Percentiles rank a stretch among this genome's conserved stretches.
Evolutionary conservation across 2,797 vertebrate species (phyloP).

Genomic region (Rhodeus uyekii): DNA sequence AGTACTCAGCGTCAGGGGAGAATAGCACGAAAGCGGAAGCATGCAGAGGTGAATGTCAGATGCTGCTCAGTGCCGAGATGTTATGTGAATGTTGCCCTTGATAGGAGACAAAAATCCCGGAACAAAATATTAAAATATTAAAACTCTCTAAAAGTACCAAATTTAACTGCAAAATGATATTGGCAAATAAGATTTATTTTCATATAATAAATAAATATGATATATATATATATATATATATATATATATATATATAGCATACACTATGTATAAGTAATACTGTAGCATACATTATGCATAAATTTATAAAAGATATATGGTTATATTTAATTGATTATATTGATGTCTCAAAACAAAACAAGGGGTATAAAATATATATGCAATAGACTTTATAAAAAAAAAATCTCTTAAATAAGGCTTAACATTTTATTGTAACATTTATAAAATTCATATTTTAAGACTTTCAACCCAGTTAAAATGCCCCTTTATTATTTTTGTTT

Average conservation of each 20-base stretch:
- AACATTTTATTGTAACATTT: no score
- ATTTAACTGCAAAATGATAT: background rate
- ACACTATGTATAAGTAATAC: background rate
- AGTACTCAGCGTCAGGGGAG: conserved; percentile 31
- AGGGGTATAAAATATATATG: no score
- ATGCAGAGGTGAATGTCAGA: conserved; percentile 35
- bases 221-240: no score
- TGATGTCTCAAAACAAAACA: no score
- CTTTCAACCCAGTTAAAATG: no score
- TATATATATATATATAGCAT: no score
- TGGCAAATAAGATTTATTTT: background rate
- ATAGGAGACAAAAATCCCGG: background rate
- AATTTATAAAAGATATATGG: background rate
- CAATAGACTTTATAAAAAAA: no score
- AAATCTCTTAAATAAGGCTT: no score
- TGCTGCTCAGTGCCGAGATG: conserved; percentile 19
- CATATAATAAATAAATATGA: background rate
- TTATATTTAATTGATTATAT: no score
- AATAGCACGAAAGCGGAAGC: background rate
- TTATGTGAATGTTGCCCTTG: conserved; percentile 32
- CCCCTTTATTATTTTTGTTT: background rate
- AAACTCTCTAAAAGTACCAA: background rate
- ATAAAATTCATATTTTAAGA: no score
- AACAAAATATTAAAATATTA: background rate
- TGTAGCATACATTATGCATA: background rate